Conservation (phyloP, 2,113 vertebrate genomes). For the Brienomyrus brachyistius region DNA sequence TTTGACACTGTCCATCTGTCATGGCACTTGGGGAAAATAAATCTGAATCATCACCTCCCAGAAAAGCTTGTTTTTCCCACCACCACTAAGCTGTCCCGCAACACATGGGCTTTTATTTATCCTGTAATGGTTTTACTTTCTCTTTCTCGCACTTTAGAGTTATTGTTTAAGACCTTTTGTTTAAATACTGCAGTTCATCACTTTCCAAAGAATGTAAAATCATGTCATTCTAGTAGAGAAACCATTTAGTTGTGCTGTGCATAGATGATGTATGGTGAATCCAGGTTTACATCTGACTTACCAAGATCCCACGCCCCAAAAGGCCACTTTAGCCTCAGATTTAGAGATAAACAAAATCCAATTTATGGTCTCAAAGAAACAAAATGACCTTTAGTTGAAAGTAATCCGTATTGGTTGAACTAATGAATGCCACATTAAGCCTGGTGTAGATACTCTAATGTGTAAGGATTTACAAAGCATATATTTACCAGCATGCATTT, state of each 20-base stretch:
- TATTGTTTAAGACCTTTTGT: background rate
- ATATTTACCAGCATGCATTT: background rate
- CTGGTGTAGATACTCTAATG: background rate
- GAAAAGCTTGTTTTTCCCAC: background rate
- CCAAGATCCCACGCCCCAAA: background rate
- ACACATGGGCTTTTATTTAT: background rate
- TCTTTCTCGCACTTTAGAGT: background rate
- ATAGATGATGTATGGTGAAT: background rate
- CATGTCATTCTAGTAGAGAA: background rate
- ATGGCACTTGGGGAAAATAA: background rate
- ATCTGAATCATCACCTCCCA: background rate
- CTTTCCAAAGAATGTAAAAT: background rate
- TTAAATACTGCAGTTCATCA: background rate
- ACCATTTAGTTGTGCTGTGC: background rate
- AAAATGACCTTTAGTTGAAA: background rate
- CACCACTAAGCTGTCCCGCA: background rate
- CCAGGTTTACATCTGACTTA: background rate
- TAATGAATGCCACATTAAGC: background rate
- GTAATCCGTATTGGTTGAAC: background rate
- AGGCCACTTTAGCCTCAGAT: background rate
- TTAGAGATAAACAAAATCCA: background rate
- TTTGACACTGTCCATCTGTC: background rate
- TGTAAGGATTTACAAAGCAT: background rate
- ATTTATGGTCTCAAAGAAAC: background rate
- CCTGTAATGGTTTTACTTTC: background rate